phyloP scores from a whole-genome alignment of 2,888 invertebrate species.

The Rhorus exstirpatorius region DNA sequence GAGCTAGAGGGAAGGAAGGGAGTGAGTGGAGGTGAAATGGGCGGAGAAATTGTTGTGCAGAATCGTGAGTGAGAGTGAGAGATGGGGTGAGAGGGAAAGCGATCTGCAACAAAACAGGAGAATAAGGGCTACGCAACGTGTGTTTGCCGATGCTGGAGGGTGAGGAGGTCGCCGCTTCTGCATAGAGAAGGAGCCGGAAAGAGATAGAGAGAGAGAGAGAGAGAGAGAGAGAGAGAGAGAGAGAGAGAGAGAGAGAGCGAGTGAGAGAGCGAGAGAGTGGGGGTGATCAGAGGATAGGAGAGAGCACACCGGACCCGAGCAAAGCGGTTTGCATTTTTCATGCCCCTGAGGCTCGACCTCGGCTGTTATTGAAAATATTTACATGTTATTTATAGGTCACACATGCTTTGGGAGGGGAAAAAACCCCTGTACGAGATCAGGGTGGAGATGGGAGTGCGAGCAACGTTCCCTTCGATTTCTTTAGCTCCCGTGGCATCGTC shows the following conservation, averaged over 20 bases:
- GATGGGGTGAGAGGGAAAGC: not conserved
- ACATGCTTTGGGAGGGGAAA: slow-evolving; percentile 80
- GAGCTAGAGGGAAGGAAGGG: not conserved
- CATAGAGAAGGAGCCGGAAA: not conserved
- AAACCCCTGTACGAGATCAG: not conserved
- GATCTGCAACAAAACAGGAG: slow-evolving; percentile 40
- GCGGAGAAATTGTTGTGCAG: slow-evolving; percentile 17
- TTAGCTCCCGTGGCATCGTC: slow-evolving; percentile 9
- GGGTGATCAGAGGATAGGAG: too few species aligned
- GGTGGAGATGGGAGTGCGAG: slow-evolving; percentile 72
- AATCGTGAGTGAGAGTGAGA: slow-evolving; percentile 28
- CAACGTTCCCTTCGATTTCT: slow-evolving; percentile 67
- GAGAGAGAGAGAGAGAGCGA: slow-evolving; percentile 51
- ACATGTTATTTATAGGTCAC: slow-evolving; percentile 84
- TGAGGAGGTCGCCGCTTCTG: not conserved
- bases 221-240: slow-evolving; percentile 37
- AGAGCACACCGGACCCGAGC: slow-evolving; percentile 74
- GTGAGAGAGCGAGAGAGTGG: slow-evolving; percentile 31
- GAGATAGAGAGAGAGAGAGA: slow-evolving; percentile 42
- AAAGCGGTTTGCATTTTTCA: slow-evolving; percentile 85
- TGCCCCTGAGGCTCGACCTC: slow-evolving; percentile 76
- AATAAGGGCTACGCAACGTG: slow-evolving; percentile 20
- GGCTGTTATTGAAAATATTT: slow-evolving; percentile 85
- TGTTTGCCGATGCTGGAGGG: slow-evolving; percentile 15
- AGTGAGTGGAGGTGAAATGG: not conserved